A percentile compares a stretch with the other conserved stretches of the same genome.
These are phyloP conservation scores for Callaeas wilsoni DNA, from an alignment of 2,113 vertebrate genomes.

Conservation along the genomic window DNA sequence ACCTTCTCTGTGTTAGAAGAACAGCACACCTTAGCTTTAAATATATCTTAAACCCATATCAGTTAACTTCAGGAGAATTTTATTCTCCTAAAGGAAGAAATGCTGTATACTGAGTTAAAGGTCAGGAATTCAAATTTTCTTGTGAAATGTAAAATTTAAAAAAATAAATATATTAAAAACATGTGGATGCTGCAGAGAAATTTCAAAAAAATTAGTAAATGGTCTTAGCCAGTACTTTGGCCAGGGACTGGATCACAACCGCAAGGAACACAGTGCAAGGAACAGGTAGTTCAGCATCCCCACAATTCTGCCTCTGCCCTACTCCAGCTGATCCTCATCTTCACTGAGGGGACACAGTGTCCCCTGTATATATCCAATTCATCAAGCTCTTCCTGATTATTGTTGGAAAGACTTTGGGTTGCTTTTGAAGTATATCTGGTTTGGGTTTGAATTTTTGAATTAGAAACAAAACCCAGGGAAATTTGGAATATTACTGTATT, in stretches of 20 bases:
- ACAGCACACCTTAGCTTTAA: not conserved
- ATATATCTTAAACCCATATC: not conserved
- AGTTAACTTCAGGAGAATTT: not conserved
- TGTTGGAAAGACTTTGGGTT: not conserved
- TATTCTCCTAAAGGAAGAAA: not conserved
- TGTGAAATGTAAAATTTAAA: not conserved
- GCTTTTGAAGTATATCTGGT: not conserved
- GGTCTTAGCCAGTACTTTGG: not conserved
- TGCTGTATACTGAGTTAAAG: not conserved
- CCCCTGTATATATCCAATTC: not conserved
- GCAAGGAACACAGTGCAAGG: not conserved
- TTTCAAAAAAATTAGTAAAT: not conserved
- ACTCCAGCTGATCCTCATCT: not conserved
- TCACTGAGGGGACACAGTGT: not conserved
- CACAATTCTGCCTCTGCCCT: not conserved
- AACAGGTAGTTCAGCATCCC: not conserved
- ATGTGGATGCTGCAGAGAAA: not conserved
- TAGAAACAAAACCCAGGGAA: not conserved
- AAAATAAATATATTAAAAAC: not conserved
- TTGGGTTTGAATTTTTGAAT: not conserved
- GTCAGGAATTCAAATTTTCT: not conserved
- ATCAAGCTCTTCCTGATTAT: not conserved
- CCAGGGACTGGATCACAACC: not conserved
- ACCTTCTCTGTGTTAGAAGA: not conserved
- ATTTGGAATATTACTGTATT: not conserved